These are phyloP conservation scores for Syngnathus scovelli DNA, from an alignment of 2,113 vertebrate genomes.

Conservation along the genomic window DNA sequence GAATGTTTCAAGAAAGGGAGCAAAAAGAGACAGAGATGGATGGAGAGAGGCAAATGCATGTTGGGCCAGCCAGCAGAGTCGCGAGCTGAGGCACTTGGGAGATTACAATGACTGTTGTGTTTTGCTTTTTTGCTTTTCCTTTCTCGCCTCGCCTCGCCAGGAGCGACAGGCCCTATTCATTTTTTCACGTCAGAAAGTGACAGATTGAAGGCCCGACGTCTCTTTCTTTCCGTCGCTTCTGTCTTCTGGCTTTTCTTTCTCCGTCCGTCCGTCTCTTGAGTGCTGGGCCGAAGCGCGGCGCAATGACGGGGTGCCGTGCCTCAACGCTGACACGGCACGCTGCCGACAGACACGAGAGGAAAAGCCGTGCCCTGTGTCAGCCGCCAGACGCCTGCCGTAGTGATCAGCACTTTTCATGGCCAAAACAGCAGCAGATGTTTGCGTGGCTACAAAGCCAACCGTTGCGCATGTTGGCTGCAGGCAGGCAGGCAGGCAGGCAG, in stretches of 20 bases:
- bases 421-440: slow-evolving; percentile 36
- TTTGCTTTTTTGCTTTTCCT: slow-evolving; percentile 20
- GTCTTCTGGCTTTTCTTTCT: slow-evolving; percentile 8
- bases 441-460: slow-evolving; percentile 22
- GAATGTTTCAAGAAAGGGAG: slow-evolving; percentile 1
- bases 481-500: slow-evolving; percentile 18
- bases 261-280: not conserved
- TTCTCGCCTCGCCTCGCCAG: not conserved
- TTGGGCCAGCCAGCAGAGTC: slow-evolving; percentile 28
- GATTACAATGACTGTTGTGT: slow-evolving; percentile 56
- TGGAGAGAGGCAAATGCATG: slow-evolving; percentile 17
- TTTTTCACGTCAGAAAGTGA: slow-evolving; percentile 24
- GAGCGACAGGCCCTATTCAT: slow-evolving; percentile 35
- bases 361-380: slow-evolving; percentile 45
- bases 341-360: slow-evolving; percentile 12
- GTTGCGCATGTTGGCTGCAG: slow-evolving; percentile 21
- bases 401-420: slow-evolving; percentile 13
- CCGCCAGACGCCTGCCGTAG: slow-evolving; percentile 23
- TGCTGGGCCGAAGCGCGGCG: slow-evolving; percentile 31
- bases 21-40: slow-evolving; percentile 26
- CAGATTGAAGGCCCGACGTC: slow-evolving; percentile 50
- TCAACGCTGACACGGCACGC: slow-evolving; percentile 28
- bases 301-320: slow-evolving; percentile 43
- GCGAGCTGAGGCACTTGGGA: slow-evolving; percentile 41
- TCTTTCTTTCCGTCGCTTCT: slow-evolving; percentile 30